Conservation (phyloP, 2,888 invertebrate genomes). For the Calameuta pallipes region DNA sequence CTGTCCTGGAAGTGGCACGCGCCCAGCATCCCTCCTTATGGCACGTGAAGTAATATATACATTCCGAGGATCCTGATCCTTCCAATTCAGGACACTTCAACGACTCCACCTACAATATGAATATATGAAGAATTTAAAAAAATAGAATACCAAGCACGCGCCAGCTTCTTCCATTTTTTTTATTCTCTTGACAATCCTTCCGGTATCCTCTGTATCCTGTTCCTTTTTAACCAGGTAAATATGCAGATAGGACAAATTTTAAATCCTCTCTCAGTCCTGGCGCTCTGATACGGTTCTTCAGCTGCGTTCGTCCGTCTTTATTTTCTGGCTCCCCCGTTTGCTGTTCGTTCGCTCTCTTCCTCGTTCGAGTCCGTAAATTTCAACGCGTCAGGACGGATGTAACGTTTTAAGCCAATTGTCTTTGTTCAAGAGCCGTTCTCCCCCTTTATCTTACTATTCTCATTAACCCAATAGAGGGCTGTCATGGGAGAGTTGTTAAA, state of each 20-base stretch:
- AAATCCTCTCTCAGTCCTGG: too few species aligned
- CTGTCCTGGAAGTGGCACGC: background rate
- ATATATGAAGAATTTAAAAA: background rate
- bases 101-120: conserved; percentile 16
- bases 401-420: conserved; percentile 1
- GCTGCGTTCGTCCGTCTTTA: too few species aligned
- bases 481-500: background rate
- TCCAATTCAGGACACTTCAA: background rate
- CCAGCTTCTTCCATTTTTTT: background rate
- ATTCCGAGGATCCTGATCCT: conserved; percentile 3
- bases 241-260: too few species aligned
- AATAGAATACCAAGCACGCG: too few species aligned
- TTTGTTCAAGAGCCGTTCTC: background rate
- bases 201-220: conserved; percentile 4
- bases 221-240: too few species aligned
- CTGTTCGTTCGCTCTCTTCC: too few species aligned
- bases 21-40: background rate
- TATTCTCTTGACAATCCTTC: background rate
- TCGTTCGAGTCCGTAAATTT: background rate
- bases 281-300: too few species aligned
- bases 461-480: background rate
- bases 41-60: background rate
- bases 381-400: background rate
- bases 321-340: too few species aligned
- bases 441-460: background rate